Evolutionary conservation across 2,113 vertebrate genomes (phyloP).

Genomic region (Ranitomeya imitator): DNA sequence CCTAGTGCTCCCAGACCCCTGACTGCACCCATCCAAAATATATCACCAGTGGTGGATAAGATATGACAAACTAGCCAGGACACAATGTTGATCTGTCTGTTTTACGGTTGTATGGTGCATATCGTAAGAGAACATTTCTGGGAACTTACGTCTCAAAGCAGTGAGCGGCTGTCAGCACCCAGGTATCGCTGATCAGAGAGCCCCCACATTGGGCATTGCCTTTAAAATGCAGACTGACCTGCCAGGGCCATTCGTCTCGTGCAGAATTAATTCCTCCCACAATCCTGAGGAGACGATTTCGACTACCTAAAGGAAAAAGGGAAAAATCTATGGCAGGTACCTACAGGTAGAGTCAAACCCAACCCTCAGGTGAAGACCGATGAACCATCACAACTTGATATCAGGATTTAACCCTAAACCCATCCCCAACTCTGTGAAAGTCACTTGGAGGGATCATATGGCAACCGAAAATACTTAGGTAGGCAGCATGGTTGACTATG

Average conservation of each 20-base stretch:
- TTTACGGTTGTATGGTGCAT: not conserved
- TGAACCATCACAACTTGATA: not conserved
- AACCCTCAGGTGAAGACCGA: not conserved
- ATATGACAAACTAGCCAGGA: not conserved
- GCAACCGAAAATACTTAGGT: not conserved
- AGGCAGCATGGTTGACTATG: not conserved
- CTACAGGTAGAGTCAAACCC: not conserved
- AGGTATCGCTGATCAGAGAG: conserved; percentile 64
- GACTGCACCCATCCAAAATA: not conserved
- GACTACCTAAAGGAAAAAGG: conserved; percentile 59
- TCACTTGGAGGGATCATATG: not conserved
- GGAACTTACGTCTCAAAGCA: conserved; percentile 67
- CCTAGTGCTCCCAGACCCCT: not conserved
- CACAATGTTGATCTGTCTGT: too few relatives aligned
- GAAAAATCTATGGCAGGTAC: not conserved
- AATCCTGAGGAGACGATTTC: conserved; percentile 62
- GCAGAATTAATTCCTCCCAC: conserved; percentile 61
- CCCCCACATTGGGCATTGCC: conserved; percentile 69
- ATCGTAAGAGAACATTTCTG: not conserved
- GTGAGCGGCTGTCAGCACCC: conserved; percentile 69
- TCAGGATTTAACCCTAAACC: not conserved
- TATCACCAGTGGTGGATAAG: not conserved
- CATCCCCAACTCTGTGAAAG: not conserved
- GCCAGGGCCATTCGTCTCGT: conserved; percentile 72
- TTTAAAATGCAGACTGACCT: conserved; percentile 68